These are phyloP conservation scores for Bos taurus DNA, from an alignment of 2,113 vertebrate genomes.

Conservation along the genomic window DNA sequence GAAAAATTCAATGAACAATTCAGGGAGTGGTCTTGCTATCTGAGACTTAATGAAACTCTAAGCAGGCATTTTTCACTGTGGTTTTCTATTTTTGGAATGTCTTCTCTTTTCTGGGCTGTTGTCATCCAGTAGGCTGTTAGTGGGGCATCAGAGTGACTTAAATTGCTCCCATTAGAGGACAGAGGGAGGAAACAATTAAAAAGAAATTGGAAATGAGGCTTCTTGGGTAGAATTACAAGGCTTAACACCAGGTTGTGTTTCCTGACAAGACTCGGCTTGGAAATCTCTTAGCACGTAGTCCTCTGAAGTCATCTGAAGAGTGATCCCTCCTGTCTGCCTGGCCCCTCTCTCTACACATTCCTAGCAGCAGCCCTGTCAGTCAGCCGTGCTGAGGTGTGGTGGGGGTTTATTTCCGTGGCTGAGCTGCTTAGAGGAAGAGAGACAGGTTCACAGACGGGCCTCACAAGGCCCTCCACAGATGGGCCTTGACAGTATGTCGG, in stretches of 20 bases:
- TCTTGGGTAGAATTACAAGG: background rate
- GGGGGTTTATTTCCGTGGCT: background rate
- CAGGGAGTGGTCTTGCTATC: background rate
- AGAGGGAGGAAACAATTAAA: slow-evolving; percentile 36
- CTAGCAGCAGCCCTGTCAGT: background rate
- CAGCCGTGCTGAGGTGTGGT: background rate
- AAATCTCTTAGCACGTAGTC: background rate
- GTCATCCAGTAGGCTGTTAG: background rate
- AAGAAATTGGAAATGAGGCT: background rate
- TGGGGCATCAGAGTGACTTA: background rate
- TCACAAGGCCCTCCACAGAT: background rate
- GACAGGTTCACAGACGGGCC: background rate
- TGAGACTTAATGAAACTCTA: background rate
- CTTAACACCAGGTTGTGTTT: background rate
- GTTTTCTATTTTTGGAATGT: background rate
- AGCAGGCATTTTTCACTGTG: background rate
- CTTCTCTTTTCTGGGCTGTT: background rate
- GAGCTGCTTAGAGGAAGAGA: background rate
- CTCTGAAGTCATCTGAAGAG: background rate
- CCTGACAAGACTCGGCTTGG: background rate
- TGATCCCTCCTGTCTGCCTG: background rate
- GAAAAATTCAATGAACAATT: background rate
- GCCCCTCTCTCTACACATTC: fast-evolving
- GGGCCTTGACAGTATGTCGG: too few species aligned
- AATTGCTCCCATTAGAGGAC: background rate